Conservation (phyloP, 2,113 vertebrate genomes). For the Eptatretus burgeri region DNA sequence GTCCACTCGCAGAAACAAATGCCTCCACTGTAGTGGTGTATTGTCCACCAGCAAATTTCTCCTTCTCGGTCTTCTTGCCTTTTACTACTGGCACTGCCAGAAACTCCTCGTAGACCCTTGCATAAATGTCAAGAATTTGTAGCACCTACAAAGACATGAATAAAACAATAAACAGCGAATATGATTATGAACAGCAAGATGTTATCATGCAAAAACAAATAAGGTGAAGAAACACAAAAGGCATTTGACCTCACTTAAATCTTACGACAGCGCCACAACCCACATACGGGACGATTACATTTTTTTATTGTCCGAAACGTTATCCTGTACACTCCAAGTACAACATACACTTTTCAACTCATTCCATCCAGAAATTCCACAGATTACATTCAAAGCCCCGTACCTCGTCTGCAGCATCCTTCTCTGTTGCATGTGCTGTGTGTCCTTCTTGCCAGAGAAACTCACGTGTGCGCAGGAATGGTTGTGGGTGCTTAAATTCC, state of each 20-base stretch:
- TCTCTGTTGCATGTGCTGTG: slow-evolving; percentile 59
- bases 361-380: no score
- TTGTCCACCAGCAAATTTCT: slow-evolving; percentile 85
- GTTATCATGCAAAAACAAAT: no score
- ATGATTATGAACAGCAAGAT: no score
- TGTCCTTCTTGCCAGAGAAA: slow-evolving; percentile 98
- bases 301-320: not conserved
- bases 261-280: no score
- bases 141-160: slow-evolving; percentile 29
- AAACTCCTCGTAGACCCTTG: slow-evolving; percentile 63
- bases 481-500: slow-evolving; percentile 97
- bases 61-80: slow-evolving; percentile 80
- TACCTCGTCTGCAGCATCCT: slow-evolving; percentile 77
- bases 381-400: not conserved
- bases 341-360: no score
- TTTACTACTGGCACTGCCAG: slow-evolving; percentile 85
- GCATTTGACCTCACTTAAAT: not conserved
- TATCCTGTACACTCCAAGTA: not conserved
- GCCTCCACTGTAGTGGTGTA: slow-evolving; percentile 85
- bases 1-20: slow-evolving; percentile 68
- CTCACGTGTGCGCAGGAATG: slow-evolving; percentile 78
- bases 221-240: not conserved
- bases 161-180: not conserved
- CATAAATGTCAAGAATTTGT: slow-evolving; percentile 72
- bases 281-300: no score